These are phyloP conservation scores for Oikopleura vanhoeffeni DNA, from an alignment of 23 tunicate genomes.

Conservation along the genomic window DNA sequence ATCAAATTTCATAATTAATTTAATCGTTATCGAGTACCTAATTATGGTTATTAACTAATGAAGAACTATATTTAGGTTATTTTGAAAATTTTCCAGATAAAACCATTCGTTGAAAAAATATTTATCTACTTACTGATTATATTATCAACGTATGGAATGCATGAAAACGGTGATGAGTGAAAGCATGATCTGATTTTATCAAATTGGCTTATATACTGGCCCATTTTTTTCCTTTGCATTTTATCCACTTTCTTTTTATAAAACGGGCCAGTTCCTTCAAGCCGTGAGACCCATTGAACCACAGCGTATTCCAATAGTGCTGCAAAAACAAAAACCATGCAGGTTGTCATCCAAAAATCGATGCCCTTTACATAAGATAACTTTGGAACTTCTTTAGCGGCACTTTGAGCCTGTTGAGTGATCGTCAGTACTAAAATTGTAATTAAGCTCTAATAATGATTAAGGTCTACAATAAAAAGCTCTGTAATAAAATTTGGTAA, in stretches of 20 bases:
- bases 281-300: slow-evolving; percentile 58
- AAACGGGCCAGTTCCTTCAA: slow-evolving; percentile 3
- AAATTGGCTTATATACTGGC: neutral
- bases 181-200: neutral
- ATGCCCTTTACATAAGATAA: slow-evolving; percentile 18
- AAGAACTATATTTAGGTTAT: too few species aligned
- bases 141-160: neutral
- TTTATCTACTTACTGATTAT: neutral
- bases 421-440: slow-evolving; percentile 48
- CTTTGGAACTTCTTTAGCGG: slow-evolving; percentile 17
- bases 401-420: slow-evolving; percentile 87
- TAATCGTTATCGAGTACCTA: too few species aligned
- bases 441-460: too few species aligned
- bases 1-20: too few species aligned
- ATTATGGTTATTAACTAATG: too few species aligned
- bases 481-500: too few species aligned
- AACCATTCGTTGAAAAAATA: neutral
- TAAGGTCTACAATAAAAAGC: too few species aligned
- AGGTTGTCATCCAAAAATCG: slow-evolving; percentile 83
- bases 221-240: neutral
- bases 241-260: neutral
- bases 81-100: too few species aligned
- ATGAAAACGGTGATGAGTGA: neutral
- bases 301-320: slow-evolving; percentile 79
- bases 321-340: slow-evolving; percentile 75